Conservation (phyloP, 2,113 vertebrate species). For the Salvelinus fontinalis region DNA sequence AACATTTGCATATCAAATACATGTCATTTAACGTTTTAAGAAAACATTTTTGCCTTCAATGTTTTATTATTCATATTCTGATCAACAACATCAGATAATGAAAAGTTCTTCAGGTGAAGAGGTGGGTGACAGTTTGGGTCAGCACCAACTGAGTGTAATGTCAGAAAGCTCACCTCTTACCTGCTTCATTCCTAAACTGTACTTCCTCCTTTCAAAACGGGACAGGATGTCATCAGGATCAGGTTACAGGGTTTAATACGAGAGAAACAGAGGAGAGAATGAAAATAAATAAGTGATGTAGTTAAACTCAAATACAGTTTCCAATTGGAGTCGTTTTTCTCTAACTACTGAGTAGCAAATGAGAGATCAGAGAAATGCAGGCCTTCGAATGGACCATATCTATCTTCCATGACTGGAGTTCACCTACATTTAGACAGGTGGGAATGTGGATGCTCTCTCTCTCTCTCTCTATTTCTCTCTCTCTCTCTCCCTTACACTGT, state of each 20-base stretch:
- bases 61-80: slow-evolving; percentile 52
- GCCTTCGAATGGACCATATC: too few relatives aligned
- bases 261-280: not conserved
- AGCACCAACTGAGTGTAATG: not conserved
- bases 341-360: not conserved
- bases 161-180: slow-evolving; percentile 16
- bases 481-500: slow-evolving; percentile 1
- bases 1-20: slow-evolving; percentile 77
- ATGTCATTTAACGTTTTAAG: slow-evolving; percentile 62
- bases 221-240: not conserved
- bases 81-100: slow-evolving; percentile 39
- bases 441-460: too few relatives aligned
- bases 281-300: not conserved
- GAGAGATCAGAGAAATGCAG: not conserved
- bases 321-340: not conserved
- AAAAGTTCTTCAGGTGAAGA: not conserved
- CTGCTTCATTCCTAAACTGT: not conserved
- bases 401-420: too few relatives aligned
- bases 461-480: not conserved
- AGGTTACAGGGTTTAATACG: not conserved
- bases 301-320: not conserved
- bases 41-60: slow-evolving; percentile 47
- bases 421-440: too few relatives aligned
- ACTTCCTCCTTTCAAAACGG: not conserved
- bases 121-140: not conserved